Base-by-base conservation (phyloP, 2,113 vertebrate species). In the Mustela nigripes region DNA sequence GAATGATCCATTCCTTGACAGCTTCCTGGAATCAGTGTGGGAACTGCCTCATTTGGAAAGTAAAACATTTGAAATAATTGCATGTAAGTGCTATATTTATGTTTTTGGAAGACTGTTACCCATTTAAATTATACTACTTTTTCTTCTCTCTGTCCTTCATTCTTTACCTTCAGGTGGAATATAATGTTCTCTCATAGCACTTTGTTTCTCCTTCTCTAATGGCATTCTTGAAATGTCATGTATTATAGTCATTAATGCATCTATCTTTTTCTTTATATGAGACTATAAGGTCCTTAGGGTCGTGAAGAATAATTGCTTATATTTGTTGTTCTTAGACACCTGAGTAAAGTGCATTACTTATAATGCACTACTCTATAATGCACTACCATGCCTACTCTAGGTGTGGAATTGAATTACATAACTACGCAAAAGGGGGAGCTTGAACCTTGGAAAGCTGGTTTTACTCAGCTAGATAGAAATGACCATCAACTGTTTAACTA, bases 31-130 rank as follows among this genome's bases (percentile, higher is more conserved):
- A 85, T 98, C 99, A 4, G 95, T 99, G n/a, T 98, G 99, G 98
- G 99, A 99, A 96, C 98, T 99, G 42, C 99, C 99, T 96, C 97
- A 98, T 84, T 85, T 99, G 53, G 99, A 99, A 87, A 96, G 95
- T 95, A 99, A 99, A 98, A 98, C 99, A 0, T 96, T 99, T 15
- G 99, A 99, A 98, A 99, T 98, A 73, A 99, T 99, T 36, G 99
- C 99, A 98, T 98, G 99, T 99, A 98, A 98, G 98, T 84, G 36
- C 62, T 97, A 31, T 60, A 11, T 96, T 97, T 97, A 42, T 96
- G 28, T n/a, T 97, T 98, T 53, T 36, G 14, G 16, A 60, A 60
- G 63, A 73, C 69, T 97, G 33, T 42, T 45, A 36, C 60, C 85
- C 19, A 84, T 76, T 79, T 87, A 95, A 82, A 89, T 89, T 36